Evolutionary conservation across 1,140 invertebrate species (phyloP).

Genomic region (Drosophila cardini): DNA sequence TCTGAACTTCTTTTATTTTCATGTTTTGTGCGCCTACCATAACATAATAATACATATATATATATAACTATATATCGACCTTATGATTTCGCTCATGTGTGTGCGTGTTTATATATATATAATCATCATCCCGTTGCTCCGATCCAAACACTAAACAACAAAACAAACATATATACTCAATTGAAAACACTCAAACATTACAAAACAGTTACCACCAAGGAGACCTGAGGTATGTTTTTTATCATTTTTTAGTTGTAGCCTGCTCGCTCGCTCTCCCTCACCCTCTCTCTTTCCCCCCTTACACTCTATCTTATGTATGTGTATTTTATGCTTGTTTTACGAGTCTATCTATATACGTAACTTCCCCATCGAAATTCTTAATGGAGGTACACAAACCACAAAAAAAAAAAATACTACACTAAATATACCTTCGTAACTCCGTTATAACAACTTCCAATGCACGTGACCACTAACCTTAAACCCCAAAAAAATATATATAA

Average conservation of each 20-base stretch:
- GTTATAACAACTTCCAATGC: slow-evolving; percentile 39
- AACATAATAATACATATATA: slow-evolving; percentile 45
- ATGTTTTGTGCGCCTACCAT: slow-evolving; percentile 76
- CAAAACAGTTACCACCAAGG: slow-evolving; percentile 91
- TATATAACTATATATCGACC: slow-evolving; percentile 56
- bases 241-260: slow-evolving; percentile 57
- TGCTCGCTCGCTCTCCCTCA: slow-evolving; percentile 51
- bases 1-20: slow-evolving; percentile 76
- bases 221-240: slow-evolving; percentile 91
- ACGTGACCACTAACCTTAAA: slow-evolving; percentile 55
- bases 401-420: slow-evolving; percentile 23
- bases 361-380: slow-evolving; percentile 30
- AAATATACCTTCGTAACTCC: slow-evolving; percentile 26
- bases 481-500: slow-evolving; percentile 26
- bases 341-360: slow-evolving; percentile 28
- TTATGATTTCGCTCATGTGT: slow-evolving; percentile 78
- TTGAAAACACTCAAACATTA: slow-evolving; percentile 49
- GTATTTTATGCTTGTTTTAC: slow-evolving; percentile 51
- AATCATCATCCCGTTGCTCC: slow-evolving; percentile 65
- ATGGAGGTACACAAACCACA: slow-evolving; percentile 56
- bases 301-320: slow-evolving; percentile 33
- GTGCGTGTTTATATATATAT: slow-evolving; percentile 28
- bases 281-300: slow-evolving; percentile 42
- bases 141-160: slow-evolving; percentile 50
- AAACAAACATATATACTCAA: slow-evolving; percentile 43